Conservation (phyloP, 2,113 vertebrate genomes). For the Tor tambroides region DNA sequence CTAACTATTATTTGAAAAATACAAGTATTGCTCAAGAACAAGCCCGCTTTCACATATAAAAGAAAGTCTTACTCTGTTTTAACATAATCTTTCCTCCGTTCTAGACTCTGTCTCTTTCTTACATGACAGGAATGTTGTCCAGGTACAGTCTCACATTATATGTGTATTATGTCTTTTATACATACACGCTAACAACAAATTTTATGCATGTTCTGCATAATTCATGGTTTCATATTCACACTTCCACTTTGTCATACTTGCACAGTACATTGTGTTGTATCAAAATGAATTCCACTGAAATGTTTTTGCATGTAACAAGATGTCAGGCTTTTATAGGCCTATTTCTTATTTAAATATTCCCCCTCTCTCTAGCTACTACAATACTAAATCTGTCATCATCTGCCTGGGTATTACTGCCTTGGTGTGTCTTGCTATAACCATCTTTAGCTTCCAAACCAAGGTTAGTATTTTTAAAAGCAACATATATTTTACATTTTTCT, state of each 20-base stretch:
- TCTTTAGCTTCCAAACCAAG: conserved; percentile 96
- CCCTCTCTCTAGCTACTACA: conserved; percentile 82
- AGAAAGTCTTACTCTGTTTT: no score
- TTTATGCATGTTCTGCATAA: conserved; percentile 15
- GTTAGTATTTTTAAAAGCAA: conserved; percentile 68
- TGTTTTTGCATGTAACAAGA: not conserved
- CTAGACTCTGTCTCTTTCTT: conserved; percentile 92
- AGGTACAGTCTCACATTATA: conserved; percentile 72
- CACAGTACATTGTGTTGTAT: not conserved
- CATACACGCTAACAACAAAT: conserved; percentile 30
- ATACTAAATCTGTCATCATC: conserved; percentile 91
- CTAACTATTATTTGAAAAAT: not conserved
- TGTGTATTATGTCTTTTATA: not conserved
- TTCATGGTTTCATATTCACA: not conserved
- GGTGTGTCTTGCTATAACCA: conserved; percentile 86
- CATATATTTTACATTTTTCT: not conserved
- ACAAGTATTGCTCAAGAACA: not conserved
- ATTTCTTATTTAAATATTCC: not conserved
- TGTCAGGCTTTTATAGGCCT: not conserved
- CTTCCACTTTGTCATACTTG: not conserved
- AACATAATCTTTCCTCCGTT: conserved; percentile 50
- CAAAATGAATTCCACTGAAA: not conserved
- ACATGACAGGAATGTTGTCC: conserved; percentile 93
- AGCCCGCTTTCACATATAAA: not conserved
- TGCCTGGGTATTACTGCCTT: conserved; percentile 89